Percentiles rank a stretch among this genome's conserved stretches.
Conservation (phyloP, 2,797 vertebrate species). For the Yasuhikotakia modesta region DNA sequence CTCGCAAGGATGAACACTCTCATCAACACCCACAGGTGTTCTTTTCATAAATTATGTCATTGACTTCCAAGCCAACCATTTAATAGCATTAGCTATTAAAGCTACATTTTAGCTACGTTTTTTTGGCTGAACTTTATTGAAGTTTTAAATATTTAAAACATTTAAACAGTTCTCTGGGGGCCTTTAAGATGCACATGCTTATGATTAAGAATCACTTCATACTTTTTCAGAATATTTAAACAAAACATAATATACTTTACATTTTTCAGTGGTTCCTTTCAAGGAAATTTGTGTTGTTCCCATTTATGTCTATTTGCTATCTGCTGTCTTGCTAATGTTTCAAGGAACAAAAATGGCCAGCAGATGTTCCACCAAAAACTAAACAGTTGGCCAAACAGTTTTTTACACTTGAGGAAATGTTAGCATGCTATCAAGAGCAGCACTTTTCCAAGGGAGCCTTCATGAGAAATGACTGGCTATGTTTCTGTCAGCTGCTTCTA, state of each 20-base stretch:
- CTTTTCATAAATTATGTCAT: too few species aligned
- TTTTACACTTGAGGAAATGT: constrained; percentile 50
- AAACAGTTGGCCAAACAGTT: constrained; percentile 34
- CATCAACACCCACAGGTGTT: background rate
- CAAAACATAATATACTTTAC: too few species aligned
- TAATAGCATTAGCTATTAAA: too few species aligned
- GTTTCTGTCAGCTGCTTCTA: constrained; percentile 56
- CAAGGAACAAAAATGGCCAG: constrained; percentile 1
- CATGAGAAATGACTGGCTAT: constrained; percentile 53
- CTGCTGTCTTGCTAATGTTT: background rate
- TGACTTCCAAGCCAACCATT: too few species aligned
- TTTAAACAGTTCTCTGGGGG: too few species aligned
- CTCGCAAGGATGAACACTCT: background rate
- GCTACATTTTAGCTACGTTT: too few species aligned
- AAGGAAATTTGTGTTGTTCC: background rate
- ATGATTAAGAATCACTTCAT: too few species aligned
- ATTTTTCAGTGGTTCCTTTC: background rate
- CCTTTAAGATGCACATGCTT: too few species aligned
- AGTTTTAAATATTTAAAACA: too few species aligned
- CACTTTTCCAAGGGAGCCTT: constrained; percentile 27
- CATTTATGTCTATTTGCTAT: background rate
- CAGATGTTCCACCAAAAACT: background rate
- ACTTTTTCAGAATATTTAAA: too few species aligned
- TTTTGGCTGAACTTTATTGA: too few species aligned
- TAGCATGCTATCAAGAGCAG: constrained; percentile 46